phyloP scores from a whole-genome alignment of 2,797 vertebrate genomes.

The Pachyuromys duprasi region DNA sequence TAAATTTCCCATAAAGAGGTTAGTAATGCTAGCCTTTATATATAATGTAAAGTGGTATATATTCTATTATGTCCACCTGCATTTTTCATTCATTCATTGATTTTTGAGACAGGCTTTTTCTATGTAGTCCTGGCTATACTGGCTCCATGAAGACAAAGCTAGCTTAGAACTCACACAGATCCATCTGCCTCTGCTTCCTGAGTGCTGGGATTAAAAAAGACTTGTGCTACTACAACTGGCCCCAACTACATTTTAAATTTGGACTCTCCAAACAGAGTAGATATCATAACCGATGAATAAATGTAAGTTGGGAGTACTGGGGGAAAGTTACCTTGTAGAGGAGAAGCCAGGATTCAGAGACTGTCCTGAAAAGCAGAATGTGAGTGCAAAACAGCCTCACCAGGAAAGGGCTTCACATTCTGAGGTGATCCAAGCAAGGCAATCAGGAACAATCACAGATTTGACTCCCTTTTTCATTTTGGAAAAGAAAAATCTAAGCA shows the following conservation, averaged over 20 bases:
- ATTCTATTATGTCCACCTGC: constrained; percentile 37
- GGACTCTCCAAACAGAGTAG: neutral
- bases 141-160: neutral
- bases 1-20: constrained; percentile 16
- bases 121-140: neutral
- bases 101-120: neutral
- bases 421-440: neutral
- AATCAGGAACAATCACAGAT: neutral
- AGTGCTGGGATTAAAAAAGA: neutral
- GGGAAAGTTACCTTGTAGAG: neutral
- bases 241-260: constrained; percentile 58
- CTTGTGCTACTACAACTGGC: neutral
- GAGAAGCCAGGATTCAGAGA: neutral
- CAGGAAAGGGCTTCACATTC: neutral
- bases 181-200: neutral
- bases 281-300: neutral
- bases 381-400: neutral
- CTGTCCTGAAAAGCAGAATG: neutral
- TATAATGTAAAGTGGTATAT: neutral
- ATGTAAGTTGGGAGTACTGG: neutral
- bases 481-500: neutral
- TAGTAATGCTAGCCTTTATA: constrained; percentile 12
- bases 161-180: neutral
- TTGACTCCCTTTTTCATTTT: neutral
- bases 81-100: neutral